phyloP scores from a whole-genome alignment of 1,140 invertebrate species.

The Lepidurus couesii region DNA sequence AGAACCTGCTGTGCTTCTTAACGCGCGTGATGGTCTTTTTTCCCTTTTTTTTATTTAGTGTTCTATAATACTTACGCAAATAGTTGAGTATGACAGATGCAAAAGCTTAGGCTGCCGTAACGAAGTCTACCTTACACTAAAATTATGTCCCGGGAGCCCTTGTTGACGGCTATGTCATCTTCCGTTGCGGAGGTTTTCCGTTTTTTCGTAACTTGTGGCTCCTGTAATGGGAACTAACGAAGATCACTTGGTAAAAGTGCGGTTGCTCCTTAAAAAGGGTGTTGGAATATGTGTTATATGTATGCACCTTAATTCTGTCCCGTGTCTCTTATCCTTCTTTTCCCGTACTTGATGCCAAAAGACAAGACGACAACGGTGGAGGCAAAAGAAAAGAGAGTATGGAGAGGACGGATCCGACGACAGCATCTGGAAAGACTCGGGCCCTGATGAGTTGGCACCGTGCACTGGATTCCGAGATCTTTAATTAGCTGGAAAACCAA shows the following conservation, averaged over 20 bases:
- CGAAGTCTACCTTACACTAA: background rate
- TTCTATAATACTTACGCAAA: background rate
- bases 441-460: constrained; percentile 17
- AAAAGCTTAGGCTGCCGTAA: background rate
- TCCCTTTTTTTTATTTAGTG: background rate
- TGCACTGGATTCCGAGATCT: constrained; percentile 1
- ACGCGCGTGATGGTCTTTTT: background rate
- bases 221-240: constrained; percentile 5
- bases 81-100: background rate
- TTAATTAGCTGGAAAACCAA: constrained; percentile 22
- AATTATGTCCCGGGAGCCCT: background rate
- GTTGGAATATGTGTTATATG: constrained; percentile 12
- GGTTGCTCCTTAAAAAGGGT: background rate
- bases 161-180: constrained; percentile 12
- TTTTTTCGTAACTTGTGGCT: constrained; percentile 7
- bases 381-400: background rate
- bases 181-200: background rate
- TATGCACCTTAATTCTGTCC: background rate
- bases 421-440: constrained; percentile 13
- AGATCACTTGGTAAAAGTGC: constrained; percentile 13
- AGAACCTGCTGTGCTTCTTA: background rate
- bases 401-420: constrained; percentile 17
- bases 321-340: too few relatives aligned
- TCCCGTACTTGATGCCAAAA: background rate
- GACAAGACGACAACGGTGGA: background rate